Evolutionary conservation across 2,797 vertebrate genomes (phyloP), one percentile per base, ranked within the genome.

Genomic region (Pelobates cultripes): DNA sequence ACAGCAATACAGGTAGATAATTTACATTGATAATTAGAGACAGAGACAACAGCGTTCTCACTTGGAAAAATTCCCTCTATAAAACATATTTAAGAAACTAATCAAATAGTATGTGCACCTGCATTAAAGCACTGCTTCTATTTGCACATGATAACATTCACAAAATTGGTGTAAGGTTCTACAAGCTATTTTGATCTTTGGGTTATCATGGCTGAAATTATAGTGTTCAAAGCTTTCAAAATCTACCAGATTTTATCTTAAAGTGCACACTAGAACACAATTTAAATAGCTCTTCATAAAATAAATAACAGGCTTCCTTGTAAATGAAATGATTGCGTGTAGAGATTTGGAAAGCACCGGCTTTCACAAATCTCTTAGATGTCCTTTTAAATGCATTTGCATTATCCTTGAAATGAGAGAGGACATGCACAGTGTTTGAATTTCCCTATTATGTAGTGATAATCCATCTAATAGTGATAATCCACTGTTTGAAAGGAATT

Each of bases 241-340:
- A 67, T 63, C 74, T 72, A 28, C 44, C 28, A 8, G 71, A 67
- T 47, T 70, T 42, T 43, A 51, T 44, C 71, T 64, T 78, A n/a
- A 70, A 78, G 81, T 75, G 77, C 61, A 47, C 55, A 75, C 70
- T 70, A 43, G 70, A 75, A 43, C 51, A 70, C 40, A 43, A 70
- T 75, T 79, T 77, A 28, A 79, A 75, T 68, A 78, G 66, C 77
- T 74, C 81, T 79, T 78, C 55, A 83, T 63, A 72, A 64, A 53
- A 70, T 57, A 75, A 79, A 79, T 79, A 63, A 53, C 71, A 66
- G 71, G 66, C 77, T 82, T 78, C 71, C 45, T 73, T 6, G 60
- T 70, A 75, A 78, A 83, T 53, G 9, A 78, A 75, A 83, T 75
- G 28, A 83, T 68, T 69, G 64, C 10, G 73, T 40, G 41, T 42